A percentile compares a stretch with the other conserved stretches of the same genome.
Conservation (phyloP, 2,888 invertebrate species). For the Hesperia comma region DNA sequence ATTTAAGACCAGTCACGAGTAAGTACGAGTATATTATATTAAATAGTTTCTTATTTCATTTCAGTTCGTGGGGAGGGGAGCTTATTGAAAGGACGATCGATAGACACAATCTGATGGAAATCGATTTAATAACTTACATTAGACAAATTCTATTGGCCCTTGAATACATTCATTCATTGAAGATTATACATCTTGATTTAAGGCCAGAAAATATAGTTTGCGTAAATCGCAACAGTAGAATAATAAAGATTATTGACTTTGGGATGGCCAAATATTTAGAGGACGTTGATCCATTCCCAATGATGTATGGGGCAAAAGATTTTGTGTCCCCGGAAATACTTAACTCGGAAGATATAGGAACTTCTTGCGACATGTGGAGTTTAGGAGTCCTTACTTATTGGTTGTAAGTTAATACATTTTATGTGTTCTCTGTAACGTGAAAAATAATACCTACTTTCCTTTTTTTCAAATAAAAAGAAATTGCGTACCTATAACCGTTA, state of each 20-base stretch:
- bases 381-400: slow-evolving; percentile 97
- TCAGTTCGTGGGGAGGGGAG: background rate
- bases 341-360: slow-evolving; percentile 93
- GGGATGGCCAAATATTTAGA: slow-evolving; percentile 93
- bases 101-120: background rate
- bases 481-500: too few species aligned
- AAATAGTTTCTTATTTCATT: background rate
- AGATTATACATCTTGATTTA: slow-evolving; percentile 94
- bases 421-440: too few species aligned
- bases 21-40: too few species aligned
- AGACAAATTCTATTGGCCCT: slow-evolving; percentile 3
- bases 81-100: background rate
- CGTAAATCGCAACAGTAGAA: slow-evolving; percentile 91
- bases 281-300: slow-evolving; percentile 97
- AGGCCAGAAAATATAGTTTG: slow-evolving; percentile 99
- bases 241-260: slow-evolving; percentile 97
- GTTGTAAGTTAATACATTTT: slow-evolving; percentile 86
- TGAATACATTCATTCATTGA: slow-evolving; percentile 85
- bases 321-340: slow-evolving; percentile 86
- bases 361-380: slow-evolving; percentile 97
- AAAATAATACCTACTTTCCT: too few species aligned
- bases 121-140: background rate
- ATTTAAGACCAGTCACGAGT: too few species aligned
- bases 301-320: background rate
- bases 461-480: too few species aligned